Conservation (phyloP, 2,888 invertebrate species). For the Hypena proboscidalis region DNA sequence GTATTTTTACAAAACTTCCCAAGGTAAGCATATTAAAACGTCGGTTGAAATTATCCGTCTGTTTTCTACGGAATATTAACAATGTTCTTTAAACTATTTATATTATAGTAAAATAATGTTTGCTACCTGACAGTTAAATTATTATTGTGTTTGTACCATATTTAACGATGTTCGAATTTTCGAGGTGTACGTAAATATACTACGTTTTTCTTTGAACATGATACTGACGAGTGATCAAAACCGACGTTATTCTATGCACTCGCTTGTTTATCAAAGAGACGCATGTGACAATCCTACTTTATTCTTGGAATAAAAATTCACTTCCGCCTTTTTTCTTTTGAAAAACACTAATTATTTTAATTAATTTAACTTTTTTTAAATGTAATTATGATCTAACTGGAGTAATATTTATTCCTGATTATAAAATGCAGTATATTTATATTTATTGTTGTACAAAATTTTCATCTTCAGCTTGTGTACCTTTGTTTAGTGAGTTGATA, state of each 20-base stretch:
- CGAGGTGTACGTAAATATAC: background rate
- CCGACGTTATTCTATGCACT: constrained; percentile 5
- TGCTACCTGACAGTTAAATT: constrained; percentile 15
- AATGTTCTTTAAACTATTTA: background rate
- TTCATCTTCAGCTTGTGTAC: no score
- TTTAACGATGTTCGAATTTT: constrained; percentile 6
- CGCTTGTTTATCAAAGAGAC: constrained; percentile 1
- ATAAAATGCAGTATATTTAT: no score
- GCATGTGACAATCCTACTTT: constrained; percentile 5
- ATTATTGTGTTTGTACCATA: constrained; percentile 42
- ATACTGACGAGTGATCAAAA: constrained; percentile 1
- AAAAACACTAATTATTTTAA: no score
- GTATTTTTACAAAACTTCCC: background rate
- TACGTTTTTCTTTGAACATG: background rate
- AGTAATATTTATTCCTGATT: no score
- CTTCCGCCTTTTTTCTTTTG: constrained; percentile 6
- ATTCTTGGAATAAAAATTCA: constrained; percentile 1
- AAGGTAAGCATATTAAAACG: background rate
- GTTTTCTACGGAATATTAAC: background rate
- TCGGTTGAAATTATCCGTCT: background rate
- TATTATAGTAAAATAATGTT: constrained; percentile 1
- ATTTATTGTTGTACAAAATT: no score
- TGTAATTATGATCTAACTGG: no score
- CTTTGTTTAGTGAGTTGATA: no score
- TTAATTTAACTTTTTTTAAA: no score